A percentile compares a stretch with the other conserved stretches of the same genome.
Conservation (phyloP, 2,113 vertebrate genomes). For the Perognathus longimembris region DNA sequence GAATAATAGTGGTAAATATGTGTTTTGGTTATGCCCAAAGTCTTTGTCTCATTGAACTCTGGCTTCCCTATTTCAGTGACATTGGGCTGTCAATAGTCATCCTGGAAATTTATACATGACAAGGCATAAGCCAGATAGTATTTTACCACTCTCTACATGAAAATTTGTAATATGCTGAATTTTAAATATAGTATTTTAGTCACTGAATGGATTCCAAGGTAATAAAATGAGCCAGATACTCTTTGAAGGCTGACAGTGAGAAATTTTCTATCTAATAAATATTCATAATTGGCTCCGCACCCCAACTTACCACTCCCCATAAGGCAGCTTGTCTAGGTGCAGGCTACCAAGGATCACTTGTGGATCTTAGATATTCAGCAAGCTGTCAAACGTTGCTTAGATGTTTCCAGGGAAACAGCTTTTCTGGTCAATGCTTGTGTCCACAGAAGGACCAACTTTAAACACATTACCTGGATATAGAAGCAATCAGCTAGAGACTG, state of each 20-base stretch:
- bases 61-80: not conserved
- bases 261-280: conserved; percentile 48
- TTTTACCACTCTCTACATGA: conserved; percentile 1
- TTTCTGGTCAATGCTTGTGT: conserved; percentile 69
- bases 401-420: conserved; percentile 79
- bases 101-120: not conserved
- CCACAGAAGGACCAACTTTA: conserved; percentile 62
- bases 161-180: conserved; percentile 25
- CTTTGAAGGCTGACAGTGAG: conserved; percentile 44
- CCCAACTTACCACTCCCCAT: not conserved
- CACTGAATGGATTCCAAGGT: conserved; percentile 49
- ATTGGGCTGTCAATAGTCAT: not conserved
- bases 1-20: not conserved
- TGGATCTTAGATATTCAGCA: conserved; percentile 63
- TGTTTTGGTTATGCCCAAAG: not conserved
- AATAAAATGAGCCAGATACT: conserved; percentile 42
- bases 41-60: not conserved
- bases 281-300: conserved; percentile 45
- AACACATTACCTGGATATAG: conserved; percentile 59
- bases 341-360: conserved; percentile 60
- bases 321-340: conserved; percentile 52
- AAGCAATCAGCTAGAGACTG: conserved; percentile 55
- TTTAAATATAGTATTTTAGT: conserved; percentile 53
- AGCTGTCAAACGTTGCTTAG: conserved; percentile 70
- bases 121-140: conserved; percentile 25